phyloP scores from a whole-genome alignment of 2,113 vertebrate genomes.

The Pardalotus punctatus region DNA sequence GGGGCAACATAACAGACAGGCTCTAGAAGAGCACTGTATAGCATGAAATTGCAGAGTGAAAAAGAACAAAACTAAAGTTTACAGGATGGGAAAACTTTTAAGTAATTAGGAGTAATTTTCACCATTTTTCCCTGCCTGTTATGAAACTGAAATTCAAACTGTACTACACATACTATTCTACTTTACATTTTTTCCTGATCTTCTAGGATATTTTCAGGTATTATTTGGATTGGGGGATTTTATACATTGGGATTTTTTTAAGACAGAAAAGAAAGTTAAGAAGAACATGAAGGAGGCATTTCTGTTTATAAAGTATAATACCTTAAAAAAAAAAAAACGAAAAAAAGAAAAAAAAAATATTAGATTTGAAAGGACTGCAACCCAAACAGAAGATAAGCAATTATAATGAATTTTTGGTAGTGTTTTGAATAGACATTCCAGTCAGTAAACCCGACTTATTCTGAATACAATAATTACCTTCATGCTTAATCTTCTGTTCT shows the following conservation, averaged over 20 bases:
- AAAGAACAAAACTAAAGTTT: background rate
- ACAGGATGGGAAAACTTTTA: background rate
- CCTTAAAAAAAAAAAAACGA: background rate
- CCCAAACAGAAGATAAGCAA: constrained; percentile 44
- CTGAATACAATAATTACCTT: constrained; percentile 57
- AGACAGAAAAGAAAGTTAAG: background rate
- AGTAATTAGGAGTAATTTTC: background rate
- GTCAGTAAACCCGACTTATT: constrained; percentile 52
- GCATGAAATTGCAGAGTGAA: background rate
- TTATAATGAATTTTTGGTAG: constrained; percentile 37
- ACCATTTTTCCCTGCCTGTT: background rate
- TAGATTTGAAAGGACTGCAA: constrained; percentile 18
- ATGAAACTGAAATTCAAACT: background rate
- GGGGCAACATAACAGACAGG: background rate
- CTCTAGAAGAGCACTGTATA: background rate
- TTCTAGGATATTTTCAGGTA: background rate
- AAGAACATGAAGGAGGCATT: constrained; percentile 4
- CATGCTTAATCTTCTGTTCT: constrained; percentile 42
- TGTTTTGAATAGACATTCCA: constrained; percentile 40
- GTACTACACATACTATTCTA: background rate
- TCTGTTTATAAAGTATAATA: background rate
- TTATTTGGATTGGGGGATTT: background rate
- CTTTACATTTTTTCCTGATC: background rate
- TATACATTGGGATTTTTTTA: background rate
- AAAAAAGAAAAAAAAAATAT: background rate